These are phyloP conservation scores for Strigops habroptila DNA, from an alignment of 2,113 vertebrate genomes.

Conservation along the genomic window DNA sequence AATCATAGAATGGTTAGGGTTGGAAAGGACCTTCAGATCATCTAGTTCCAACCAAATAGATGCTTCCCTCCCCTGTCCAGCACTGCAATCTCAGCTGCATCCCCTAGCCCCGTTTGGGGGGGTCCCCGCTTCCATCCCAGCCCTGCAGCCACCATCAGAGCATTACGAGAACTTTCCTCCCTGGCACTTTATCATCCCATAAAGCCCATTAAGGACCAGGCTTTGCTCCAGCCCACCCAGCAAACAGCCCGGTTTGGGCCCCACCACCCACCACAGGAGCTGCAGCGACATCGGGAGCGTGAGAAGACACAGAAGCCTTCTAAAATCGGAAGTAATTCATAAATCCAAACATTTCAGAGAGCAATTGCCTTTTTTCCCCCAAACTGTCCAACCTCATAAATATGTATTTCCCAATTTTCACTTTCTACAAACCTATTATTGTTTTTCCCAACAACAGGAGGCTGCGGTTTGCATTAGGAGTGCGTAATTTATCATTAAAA, in stretches of 20 bases:
- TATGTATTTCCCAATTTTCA: constrained; percentile 45
- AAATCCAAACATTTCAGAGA: constrained; percentile 30
- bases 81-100: neutral
- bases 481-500: constrained; percentile 60
- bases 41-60: neutral
- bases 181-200: neutral
- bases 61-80: neutral
- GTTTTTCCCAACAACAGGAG: constrained; percentile 51
- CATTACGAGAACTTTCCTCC: neutral
- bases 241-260: neutral
- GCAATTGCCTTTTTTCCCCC: constrained; percentile 11
- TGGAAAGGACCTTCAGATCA: neutral
- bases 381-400: constrained; percentile 46
- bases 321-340: constrained; percentile 5
- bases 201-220: neutral
- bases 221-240: neutral
- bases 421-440: constrained; percentile 51
- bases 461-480: constrained; percentile 3
- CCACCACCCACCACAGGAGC: fast-evolving
- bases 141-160: fast-evolving
- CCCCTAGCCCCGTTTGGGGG: neutral
- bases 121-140: neutral
- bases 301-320: neutral
- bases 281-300: neutral
- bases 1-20: neutral